Percentiles rank a stretch among this genome's conserved stretches.
phyloP scores from a whole-genome alignment of 1,140 invertebrate species.

The Wiebesia pumilae region DNA sequence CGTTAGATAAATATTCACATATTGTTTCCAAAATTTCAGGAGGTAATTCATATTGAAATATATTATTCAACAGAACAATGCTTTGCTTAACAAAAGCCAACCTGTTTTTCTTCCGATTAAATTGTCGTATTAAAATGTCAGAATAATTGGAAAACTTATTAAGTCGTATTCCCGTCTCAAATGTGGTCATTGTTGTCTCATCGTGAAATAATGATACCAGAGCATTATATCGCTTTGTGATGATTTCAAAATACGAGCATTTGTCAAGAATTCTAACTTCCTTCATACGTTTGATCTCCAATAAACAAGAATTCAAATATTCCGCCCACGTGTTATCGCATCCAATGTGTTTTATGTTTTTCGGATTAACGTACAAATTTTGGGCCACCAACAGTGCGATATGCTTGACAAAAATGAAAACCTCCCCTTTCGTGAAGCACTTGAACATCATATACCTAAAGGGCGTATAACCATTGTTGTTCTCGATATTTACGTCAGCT shows the following conservation, averaged over 20 bases:
- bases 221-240: not conserved
- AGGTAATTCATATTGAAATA: constrained; percentile 1
- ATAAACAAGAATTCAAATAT: not conserved
- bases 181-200: not conserved
- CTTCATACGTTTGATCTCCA: constrained; percentile 8
- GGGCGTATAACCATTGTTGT: not conserved
- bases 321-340: not conserved
- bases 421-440: not conserved
- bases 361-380: not conserved
- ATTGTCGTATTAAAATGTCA: not conserved
- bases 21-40: constrained; percentile 10
- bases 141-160: not conserved
- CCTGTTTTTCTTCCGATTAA: not conserved
- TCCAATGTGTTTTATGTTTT: not conserved
- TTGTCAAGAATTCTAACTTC: not conserved
- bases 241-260: constrained; percentile 6
- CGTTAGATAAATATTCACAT: not conserved
- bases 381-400: not conserved
- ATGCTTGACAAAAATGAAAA: not conserved
- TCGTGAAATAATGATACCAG: not conserved
- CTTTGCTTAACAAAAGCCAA: not conserved
- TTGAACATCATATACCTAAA: not conserved
- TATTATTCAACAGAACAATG: not conserved
- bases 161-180: not conserved
- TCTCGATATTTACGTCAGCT: constrained; percentile 21